Evolutionary conservation across 1,140 invertebrate species (phyloP).

Genomic region (Periplaneta americana): DNA sequence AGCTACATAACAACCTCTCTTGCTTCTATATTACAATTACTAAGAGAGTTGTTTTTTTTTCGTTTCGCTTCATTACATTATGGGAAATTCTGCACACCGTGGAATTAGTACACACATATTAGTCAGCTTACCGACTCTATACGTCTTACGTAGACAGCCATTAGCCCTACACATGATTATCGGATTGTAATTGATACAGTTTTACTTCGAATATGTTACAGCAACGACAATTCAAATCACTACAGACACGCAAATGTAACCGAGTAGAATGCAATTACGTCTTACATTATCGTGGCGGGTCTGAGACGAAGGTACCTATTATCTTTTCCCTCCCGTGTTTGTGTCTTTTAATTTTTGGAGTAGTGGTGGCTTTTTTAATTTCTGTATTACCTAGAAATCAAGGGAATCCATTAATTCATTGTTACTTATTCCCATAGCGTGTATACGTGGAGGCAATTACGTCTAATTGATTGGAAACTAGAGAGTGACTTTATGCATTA

Average conservation of each 20-base stretch:
- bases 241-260: not conserved
- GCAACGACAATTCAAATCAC: not conserved
- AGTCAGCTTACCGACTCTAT: not conserved
- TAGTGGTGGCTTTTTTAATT: not conserved
- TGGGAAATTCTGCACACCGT: not conserved
- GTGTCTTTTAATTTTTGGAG: not conserved
- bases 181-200: not conserved
- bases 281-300: not conserved
- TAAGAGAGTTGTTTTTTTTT: not conserved
- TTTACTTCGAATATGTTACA: not conserved
- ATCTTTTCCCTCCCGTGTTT: not conserved
- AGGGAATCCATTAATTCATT: not conserved
- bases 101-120: not conserved
- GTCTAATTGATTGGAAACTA: not conserved
- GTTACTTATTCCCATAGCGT: not conserved
- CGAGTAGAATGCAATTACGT: not conserved
- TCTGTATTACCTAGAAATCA: not conserved
- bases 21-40: not conserved
- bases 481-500: not conserved
- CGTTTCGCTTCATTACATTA: no score
- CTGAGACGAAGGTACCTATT: not conserved
- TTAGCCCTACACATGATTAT: not conserved
- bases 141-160: not conserved
- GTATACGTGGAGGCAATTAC: not conserved
- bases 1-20: not conserved